A percentile compares a stretch with the other conserved stretches of the same genome.
Conservation (phyloP, 2,797 vertebrate species). For the Delichon dasypus region DNA sequence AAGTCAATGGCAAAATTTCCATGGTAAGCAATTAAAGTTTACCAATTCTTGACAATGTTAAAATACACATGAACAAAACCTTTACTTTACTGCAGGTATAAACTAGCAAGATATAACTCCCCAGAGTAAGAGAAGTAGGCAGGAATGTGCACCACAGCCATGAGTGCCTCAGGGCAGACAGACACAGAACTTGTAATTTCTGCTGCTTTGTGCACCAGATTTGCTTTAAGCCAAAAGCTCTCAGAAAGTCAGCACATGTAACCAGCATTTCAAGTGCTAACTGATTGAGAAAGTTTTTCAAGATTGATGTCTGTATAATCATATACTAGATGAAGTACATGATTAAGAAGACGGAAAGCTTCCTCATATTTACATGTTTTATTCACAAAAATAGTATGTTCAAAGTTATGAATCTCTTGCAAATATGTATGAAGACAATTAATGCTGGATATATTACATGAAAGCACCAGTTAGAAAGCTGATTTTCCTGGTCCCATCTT, state of each 20-base stretch:
- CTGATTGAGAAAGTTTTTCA: background rate
- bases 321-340: background rate
- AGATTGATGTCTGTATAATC: background rate
- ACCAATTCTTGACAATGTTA: background rate
- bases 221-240: background rate
- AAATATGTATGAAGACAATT: conserved; percentile 18
- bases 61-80: background rate
- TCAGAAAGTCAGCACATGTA: background rate
- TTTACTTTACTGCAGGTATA: conserved; percentile 28
- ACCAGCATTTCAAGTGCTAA: background rate
- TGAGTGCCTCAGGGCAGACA: background rate
- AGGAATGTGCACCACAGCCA: background rate
- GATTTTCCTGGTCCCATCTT: conserved; percentile 38
- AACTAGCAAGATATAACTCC: conserved; percentile 27
- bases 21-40: background rate
- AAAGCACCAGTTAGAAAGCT: conserved; percentile 4
- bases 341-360: background rate
- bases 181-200: background rate
- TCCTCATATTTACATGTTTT: background rate
- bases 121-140: background rate
- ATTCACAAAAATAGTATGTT: background rate
- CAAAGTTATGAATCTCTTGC: background rate
- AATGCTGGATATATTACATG: background rate
- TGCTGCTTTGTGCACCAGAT: background rate
- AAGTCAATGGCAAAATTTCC: background rate